Evolutionary conservation across 1,140 invertebrate genomes (phyloP).

Genomic region (Drosophila orena): DNA sequence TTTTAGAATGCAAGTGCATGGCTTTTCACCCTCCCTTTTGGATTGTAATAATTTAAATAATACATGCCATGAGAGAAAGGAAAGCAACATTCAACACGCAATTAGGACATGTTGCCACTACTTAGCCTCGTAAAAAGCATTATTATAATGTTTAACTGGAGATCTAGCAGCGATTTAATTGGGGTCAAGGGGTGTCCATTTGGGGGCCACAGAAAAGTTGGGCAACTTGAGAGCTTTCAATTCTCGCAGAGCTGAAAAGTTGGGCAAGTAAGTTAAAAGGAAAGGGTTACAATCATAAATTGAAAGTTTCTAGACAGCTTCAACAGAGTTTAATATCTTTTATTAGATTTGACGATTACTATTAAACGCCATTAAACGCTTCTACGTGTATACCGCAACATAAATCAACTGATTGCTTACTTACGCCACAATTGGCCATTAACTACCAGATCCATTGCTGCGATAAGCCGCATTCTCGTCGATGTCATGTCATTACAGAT

Average conservation of each 20-base stretch:
- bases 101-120: constrained; percentile 30
- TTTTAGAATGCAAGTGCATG: constrained; percentile 26
- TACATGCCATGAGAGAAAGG: constrained; percentile 19
- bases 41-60: constrained; percentile 43
- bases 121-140: constrained; percentile 51
- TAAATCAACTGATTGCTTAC: not conserved
- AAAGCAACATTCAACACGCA: constrained; percentile 14
- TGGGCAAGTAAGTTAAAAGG: constrained; percentile 2
- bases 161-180: constrained; percentile 1
- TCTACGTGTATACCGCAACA: not conserved
- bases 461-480: constrained; percentile 11
- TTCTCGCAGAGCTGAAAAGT: not conserved
- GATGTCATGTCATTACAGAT: constrained; percentile 19
- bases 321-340: not conserved
- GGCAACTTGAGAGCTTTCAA: constrained; percentile 22
- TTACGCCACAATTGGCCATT: constrained; percentile 11
- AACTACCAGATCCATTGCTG: constrained; percentile 2
- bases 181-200: constrained; percentile 36
- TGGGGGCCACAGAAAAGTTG: constrained; percentile 4
- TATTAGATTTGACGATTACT: not conserved
- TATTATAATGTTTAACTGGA: constrained; percentile 31
- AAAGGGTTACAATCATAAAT: not conserved
- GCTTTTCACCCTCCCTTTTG: not conserved
- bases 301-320: not conserved
- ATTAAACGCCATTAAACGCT: not conserved